Evolutionary conservation across 2,113 vertebrate genomes (phyloP), one percentile per base, ranked within the genome.

Genomic region (Microcebus lehilahytsara): DNA sequence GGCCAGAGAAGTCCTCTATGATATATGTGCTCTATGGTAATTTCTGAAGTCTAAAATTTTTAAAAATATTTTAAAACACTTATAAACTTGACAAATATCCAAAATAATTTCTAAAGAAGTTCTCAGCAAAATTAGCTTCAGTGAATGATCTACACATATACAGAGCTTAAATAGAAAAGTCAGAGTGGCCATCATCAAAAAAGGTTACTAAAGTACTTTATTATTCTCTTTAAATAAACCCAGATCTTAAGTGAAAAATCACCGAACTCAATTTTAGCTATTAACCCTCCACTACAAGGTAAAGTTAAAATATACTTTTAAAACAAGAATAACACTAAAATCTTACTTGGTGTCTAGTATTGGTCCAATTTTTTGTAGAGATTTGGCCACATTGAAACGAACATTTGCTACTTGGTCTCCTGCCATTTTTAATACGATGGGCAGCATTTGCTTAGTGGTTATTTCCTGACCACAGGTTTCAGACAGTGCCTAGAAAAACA

Each of bases 341-440:
- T 83, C 98, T 98, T 98, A 99, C 99, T 97, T 98, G 92, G 98
- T 98, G 89, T 99, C 99, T 34, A 99, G 98, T 96, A 99, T 98
- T 1, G 99, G 99, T 94, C 99, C 99, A 25, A 99, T 99, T 98
- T 99, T 99, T 98, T 99, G 99, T 66, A 99, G 98, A n/a, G 99
- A 99, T 98, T 99, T 99, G 87, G 99, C 99, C 96, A 99, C 99
- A 23, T 99, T 99, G 98, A 99, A 99, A 97, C 99, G 99, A 19
- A 99, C 99, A 25, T 99, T 99, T 83, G 99, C 99, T 97, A 99
- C 99, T 97, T 99, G 99, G 98, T 99, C 99, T 3, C 98, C 99
- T 89, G 99, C 99, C 99, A 99, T 99, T 98, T 99, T 99, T 80
- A 99, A 97, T 66, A 99, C 99, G 30, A 99, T 99, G 5, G 99